Base-by-base conservation (phyloP, 2,113 vertebrate genomes). In the Paradisaea rubra region DNA sequence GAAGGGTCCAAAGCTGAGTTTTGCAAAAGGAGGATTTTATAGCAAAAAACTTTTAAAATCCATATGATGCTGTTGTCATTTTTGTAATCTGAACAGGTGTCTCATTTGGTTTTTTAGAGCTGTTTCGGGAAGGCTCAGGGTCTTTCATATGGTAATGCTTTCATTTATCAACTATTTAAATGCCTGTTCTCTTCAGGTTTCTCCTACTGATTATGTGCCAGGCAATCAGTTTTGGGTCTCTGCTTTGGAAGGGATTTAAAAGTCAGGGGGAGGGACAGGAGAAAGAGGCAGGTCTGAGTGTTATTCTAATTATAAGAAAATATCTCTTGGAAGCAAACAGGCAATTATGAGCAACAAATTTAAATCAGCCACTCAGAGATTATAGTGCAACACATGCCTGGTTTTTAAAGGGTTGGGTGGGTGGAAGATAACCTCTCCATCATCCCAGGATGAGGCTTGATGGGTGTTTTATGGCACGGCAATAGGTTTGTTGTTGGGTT, bases 91-190 rank as follows among this genome's bases (percentile, higher is more conserved):
- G 71, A 94, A 74, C 94, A 96, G 89, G 95, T 95, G 91, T 87
- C 89, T 94, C 76, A 84, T 93, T 89, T 93, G 53, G 1, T 20
- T 92, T 81, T 86, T 79, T 65, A 50, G 41, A 70, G 35, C 20
- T 6, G 0, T 74, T 88, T 86, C 0, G 0, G 60, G 70, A 91
- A 94, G 86, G 53, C 81, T 96, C 89, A 93, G 61, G 56, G 56
- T 80, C 93, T 97, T 97, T 97, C 92, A 94, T 96, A 91, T 95
- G 93, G 54, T 95, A 96, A 96, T 96, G 68, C 17, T 60, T 90
- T 91, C 83, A 59, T 95, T 96, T 93, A 94, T 94, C 93, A 87
- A 70, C 93, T 91, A 52, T 84, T 81, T 89, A 89, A 95, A 88
- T 89, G 78, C 54, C 81, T 96, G 41, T 63, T 94, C 91, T 91